A percentile compares a stretch with the other conserved stretches of the same genome.
These are phyloP conservation scores for Colistium nudipinnis DNA, from an alignment of 2,113 vertebrate genomes.

Conservation along the genomic window DNA sequence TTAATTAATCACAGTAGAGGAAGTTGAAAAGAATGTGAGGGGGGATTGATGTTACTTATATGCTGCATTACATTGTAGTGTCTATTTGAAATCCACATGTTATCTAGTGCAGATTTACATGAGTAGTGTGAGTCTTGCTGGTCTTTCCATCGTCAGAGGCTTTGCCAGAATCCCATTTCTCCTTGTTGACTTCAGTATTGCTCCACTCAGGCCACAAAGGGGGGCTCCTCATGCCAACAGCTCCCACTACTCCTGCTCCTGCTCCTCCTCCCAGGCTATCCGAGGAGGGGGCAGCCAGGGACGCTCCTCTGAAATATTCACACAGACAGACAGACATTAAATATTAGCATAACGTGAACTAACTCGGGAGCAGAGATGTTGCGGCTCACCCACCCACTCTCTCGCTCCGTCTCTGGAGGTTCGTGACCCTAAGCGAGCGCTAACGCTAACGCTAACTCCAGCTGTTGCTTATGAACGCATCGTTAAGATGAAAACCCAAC, in stretches of 20 bases:
- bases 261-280: conserved; percentile 57
- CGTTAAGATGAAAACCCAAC: conserved; percentile 37
- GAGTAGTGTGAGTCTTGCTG: conserved; percentile 71
- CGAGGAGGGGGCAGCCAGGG: conserved; percentile 21
- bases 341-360: too few species aligned
- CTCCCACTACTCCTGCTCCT: too few species aligned
- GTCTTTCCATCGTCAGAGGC: conserved; percentile 83
- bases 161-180: conserved; percentile 91
- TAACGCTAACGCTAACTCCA: conserved; percentile 26
- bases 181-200: conserved; percentile 87
- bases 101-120: conserved; percentile 75
- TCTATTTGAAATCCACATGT: background rate
- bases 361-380: too few species aligned
- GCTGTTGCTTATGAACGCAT: background rate
- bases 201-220: conserved; percentile 93
- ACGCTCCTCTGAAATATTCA: conserved; percentile 65
- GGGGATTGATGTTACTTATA: background rate
- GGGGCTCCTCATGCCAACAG: too few species aligned
- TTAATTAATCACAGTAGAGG: background rate
- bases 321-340: background rate
- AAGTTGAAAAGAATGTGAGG: too few species aligned
- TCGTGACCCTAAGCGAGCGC: background rate
- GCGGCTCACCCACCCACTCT: too few species aligned
- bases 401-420: too few species aligned
- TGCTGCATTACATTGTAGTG: background rate